Percentiles rank a stretch among this genome's conserved stretches.
These are phyloP conservation scores for Halictus quadricinctus DNA, from an alignment of 2,888 invertebrate genomes.

Conservation along the genomic window DNA sequence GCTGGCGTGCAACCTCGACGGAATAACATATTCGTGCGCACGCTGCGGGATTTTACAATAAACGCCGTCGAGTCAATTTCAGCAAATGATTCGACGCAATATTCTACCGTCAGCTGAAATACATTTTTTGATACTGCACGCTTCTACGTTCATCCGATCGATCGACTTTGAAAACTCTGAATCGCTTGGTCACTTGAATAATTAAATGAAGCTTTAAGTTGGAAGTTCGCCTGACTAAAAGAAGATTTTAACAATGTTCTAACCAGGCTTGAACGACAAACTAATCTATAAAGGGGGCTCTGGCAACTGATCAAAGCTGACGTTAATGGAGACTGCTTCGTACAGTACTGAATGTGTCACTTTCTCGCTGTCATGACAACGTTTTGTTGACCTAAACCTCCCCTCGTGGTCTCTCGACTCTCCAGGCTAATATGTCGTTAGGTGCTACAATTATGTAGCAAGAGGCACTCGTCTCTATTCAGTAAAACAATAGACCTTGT, in stretches of 20 bases:
- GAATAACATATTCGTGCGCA: background rate
- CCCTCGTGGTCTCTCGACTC: background rate
- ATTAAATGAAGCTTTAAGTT: background rate
- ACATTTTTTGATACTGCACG: background rate
- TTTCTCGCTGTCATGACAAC: constrained; percentile 1
- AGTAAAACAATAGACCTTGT: background rate
- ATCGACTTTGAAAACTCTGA: background rate
- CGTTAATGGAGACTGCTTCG: background rate
- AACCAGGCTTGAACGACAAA: background rate
- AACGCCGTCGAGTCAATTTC: background rate
- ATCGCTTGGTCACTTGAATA: background rate
- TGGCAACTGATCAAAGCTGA: constrained; percentile 1
- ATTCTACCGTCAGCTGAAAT: background rate
- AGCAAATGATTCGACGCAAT: background rate
- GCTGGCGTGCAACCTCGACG: background rate
- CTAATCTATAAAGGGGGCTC: background rate
- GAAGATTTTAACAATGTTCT: background rate
- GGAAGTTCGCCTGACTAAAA: background rate
- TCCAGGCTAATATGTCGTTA: background rate
- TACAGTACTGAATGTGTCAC: background rate
- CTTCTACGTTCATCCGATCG: too few species aligned
- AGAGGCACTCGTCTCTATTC: background rate
- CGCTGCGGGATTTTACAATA: background rate
- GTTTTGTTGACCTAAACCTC: background rate
- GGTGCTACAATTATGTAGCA: background rate